Conservation (phyloP, 2,888 invertebrate species). For the Schrankia costaestrigalis region DNA sequence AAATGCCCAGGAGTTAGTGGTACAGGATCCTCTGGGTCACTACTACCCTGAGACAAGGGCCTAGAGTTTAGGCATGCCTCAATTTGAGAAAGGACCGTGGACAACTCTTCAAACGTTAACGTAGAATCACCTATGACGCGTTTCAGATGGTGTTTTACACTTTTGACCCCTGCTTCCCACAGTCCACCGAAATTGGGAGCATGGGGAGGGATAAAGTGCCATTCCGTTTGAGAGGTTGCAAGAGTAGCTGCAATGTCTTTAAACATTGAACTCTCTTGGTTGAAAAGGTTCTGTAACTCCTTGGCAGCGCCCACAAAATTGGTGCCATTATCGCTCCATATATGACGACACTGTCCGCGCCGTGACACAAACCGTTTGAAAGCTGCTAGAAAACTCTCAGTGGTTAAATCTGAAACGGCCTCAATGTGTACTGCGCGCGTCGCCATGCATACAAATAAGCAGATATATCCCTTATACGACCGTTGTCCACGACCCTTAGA, state of each 20-base stretch:
- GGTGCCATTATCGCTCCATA: constrained; percentile 25
- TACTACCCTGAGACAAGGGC: too few species aligned
- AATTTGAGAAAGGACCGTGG: too few species aligned
- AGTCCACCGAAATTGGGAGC: too few species aligned
- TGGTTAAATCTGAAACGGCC: constrained; percentile 28
- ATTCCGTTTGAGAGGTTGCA: too few species aligned
- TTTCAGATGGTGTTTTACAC: too few species aligned
- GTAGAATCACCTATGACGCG: too few species aligned
- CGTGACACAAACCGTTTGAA: constrained; percentile 20
- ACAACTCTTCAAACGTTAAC: too few species aligned
- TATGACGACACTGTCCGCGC: constrained; percentile 14
- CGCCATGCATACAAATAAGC: constrained; percentile 23
- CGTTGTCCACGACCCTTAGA: constrained; percentile 16
- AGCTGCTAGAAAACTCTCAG: constrained; percentile 24
- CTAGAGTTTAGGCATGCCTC: too few species aligned
- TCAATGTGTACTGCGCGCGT: constrained; percentile 37
- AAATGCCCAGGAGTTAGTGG: too few species aligned
- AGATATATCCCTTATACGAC: constrained; percentile 18
- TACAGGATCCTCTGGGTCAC: too few species aligned
- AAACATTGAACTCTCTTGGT: neutral
- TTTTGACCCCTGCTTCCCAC: too few species aligned
- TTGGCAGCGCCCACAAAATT: constrained; percentile 15
- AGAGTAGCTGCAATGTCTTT: constrained; percentile 7
- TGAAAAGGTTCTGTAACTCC: constrained; percentile 9
- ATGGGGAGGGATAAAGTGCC: too few species aligned